Conservation (phyloP, 2,888 invertebrate species). For the Eristalis arbustorum region DNA sequence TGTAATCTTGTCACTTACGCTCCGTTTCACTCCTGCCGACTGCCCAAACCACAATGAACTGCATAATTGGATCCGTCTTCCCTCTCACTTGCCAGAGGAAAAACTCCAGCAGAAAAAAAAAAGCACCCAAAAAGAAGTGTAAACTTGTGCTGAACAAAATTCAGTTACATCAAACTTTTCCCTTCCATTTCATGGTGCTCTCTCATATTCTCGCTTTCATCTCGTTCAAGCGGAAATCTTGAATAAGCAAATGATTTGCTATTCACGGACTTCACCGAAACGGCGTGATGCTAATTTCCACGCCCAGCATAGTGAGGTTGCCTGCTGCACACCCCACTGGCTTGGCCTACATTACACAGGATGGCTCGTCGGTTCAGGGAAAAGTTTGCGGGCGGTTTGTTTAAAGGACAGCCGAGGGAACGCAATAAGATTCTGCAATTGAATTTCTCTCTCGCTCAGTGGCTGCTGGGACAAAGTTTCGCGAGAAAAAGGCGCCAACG, state of each 20-base stretch:
- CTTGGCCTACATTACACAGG: not conserved
- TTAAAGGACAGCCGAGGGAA: not conserved
- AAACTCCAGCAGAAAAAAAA: not conserved
- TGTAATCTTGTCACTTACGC: not conserved
- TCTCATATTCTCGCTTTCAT: slow-evolving; percentile 36
- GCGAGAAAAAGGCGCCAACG: not conserved
- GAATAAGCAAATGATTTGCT: slow-evolving; percentile 69
- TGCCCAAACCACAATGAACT: slow-evolving; percentile 6
- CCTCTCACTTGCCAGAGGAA: slow-evolving; percentile 1
- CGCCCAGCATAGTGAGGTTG: slow-evolving; percentile 41
- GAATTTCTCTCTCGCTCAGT: slow-evolving; percentile 53
- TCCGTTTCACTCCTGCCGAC: not conserved
- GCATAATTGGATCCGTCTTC: slow-evolving; percentile 1
- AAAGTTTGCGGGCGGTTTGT: slow-evolving; percentile 63
- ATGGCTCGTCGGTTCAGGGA: slow-evolving; percentile 40
- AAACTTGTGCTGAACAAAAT: slow-evolving; percentile 59
- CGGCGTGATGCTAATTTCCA: slow-evolving; percentile 62
- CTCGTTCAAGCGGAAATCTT: slow-evolving; percentile 66
- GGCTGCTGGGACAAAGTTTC: slow-evolving; percentile 36
- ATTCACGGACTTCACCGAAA: slow-evolving; percentile 46
- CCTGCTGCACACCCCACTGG: not conserved
- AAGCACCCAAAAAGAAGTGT: slow-evolving; percentile 19
- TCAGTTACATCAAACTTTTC: slow-evolving; percentile 63
- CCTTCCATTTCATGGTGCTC: not conserved
- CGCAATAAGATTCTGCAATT: slow-evolving; percentile 49